Evolutionary conservation across 2,797 vertebrate genomes (phyloP).

Genomic region (Melanotaenia parkinsoni): DNA sequence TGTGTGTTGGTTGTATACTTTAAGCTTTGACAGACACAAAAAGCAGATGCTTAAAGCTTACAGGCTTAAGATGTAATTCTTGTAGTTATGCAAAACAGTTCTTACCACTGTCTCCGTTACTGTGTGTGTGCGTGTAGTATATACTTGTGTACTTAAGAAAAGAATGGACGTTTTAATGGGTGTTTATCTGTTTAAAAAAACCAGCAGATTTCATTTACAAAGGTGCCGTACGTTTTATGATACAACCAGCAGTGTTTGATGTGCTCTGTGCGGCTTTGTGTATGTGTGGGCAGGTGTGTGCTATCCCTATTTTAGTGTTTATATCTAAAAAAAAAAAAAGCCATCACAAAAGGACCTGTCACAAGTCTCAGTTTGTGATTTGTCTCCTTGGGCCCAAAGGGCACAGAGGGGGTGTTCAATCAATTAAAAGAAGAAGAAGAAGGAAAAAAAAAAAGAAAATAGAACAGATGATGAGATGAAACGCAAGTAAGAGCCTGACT

Average conservation of each 20-base stretch:
- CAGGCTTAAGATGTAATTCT: constrained; percentile 64
- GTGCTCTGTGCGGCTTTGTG: constrained; percentile 11
- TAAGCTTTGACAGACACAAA: constrained; percentile 33
- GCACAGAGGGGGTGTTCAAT: constrained; percentile 36
- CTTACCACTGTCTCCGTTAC: not conserved
- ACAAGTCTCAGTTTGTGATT: constrained; percentile 45
- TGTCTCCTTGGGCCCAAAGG: constrained; percentile 31
- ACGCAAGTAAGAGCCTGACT: constrained; percentile 59
- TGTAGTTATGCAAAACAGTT: constrained; percentile 13
- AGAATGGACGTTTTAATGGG: constrained; percentile 52
- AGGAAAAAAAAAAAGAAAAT: constrained; percentile 30
- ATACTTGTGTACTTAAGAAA: constrained; percentile 29
- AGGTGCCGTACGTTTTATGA: constrained; percentile 54
- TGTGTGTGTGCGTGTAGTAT: constrained; percentile 9
- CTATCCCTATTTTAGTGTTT: constrained; percentile 48
- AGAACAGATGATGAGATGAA: constrained; percentile 68
- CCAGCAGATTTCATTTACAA: constrained; percentile 18
- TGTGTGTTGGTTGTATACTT: constrained; percentile 36
- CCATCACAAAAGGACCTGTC: constrained; percentile 59
- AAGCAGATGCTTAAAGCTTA: constrained; percentile 56
- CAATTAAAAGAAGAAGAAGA: constrained; percentile 26
- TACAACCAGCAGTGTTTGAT: constrained; percentile 56
- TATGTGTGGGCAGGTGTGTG: constrained; percentile 9
- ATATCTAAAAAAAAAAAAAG: constrained; percentile 56
- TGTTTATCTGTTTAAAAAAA: constrained; percentile 45